phyloP scores from a whole-genome alignment of 2,888 invertebrate genomes.

The Ernsta delagoae region DNA sequence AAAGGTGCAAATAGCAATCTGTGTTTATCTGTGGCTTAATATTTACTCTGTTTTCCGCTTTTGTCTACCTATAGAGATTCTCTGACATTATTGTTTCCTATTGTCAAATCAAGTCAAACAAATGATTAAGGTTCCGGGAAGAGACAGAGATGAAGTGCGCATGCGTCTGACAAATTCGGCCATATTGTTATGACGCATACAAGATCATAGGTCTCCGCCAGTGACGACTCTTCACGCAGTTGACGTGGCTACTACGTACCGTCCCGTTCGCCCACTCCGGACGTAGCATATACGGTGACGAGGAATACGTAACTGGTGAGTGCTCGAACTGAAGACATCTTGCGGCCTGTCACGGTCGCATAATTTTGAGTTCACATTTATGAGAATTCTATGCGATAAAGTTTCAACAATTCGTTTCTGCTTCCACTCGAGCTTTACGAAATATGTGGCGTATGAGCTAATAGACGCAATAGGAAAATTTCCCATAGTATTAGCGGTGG shows the following conservation, averaged over 20 bases:
- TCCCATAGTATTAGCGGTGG: too few relatives aligned
- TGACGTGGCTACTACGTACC: constrained; percentile 97
- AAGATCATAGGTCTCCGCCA: constrained; percentile 90
- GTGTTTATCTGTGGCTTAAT: too few relatives aligned
- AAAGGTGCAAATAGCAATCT: too few relatives aligned
- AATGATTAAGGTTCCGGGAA: constrained; percentile 35
- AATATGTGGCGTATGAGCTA: constrained; percentile 65
- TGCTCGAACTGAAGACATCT: constrained; percentile 86
- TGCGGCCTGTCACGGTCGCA: constrained; percentile 81
- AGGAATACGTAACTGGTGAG: constrained; percentile 97
- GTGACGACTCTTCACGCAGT: constrained; percentile 94
- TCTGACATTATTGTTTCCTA: constrained; percentile 46
- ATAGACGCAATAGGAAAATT: constrained; percentile 78
- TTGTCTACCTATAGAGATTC: constrained; percentile 2
- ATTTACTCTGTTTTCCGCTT: too few relatives aligned
- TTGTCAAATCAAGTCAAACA: constrained; percentile 41
- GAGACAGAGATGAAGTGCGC: constrained; percentile 54
- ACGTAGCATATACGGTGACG: constrained; percentile 97
- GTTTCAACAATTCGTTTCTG: constrained; percentile 50
- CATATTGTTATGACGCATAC: constrained; percentile 91
- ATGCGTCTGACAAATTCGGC: constrained; percentile 85
- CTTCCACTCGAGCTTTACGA: constrained; percentile 49
- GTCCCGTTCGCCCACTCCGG: constrained; percentile 96
- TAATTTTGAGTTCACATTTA: constrained; percentile 73
- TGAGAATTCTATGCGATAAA: constrained; percentile 63